A percentile compares a stretch with the other conserved stretches of the same genome.
Conservation (phyloP, 2,888 invertebrate species). For the Andricus curvator region DNA sequence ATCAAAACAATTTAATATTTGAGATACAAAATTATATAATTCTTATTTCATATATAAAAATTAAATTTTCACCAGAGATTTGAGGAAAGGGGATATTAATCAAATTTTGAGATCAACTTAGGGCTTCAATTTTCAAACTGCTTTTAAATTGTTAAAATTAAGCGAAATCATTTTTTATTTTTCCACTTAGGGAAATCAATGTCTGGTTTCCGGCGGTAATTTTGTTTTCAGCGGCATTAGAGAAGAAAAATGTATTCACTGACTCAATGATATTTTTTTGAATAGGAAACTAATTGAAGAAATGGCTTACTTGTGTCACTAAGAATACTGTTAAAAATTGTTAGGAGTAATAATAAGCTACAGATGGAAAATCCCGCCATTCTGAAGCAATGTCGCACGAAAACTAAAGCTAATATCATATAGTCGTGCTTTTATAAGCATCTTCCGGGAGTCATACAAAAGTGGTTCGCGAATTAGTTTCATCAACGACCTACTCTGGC, state of each 20-base stretch:
- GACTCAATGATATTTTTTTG: not conserved
- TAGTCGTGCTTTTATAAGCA: slow-evolving; percentile 57
- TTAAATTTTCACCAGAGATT: not conserved
- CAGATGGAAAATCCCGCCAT: slow-evolving; percentile 48
- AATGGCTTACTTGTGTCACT: slow-evolving; percentile 53
- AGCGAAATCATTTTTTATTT: not conserved
- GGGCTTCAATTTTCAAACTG: no score
- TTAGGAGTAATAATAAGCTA: slow-evolving; percentile 43
- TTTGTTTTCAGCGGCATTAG: not conserved
- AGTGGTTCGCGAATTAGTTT: slow-evolving; percentile 36
- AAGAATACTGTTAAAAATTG: slow-evolving; percentile 50
- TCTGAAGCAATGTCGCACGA: slow-evolving; percentile 52
- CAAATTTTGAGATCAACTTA: not conserved
- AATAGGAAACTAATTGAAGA: not conserved
- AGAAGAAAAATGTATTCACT: not conserved
- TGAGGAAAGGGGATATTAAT: not conserved
- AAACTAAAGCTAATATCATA: slow-evolving; percentile 52
- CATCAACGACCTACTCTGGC: slow-evolving; percentile 34
- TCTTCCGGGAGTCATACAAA: slow-evolving; percentile 51
- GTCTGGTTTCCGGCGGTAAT: not conserved
- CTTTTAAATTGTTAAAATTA: no score
- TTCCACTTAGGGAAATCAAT: not conserved
- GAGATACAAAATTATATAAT: no score
- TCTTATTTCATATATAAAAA: no score
- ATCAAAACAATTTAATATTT: no score